Percentiles rank a stretch among this genome's conserved stretches.
Evolutionary conservation across 1,140 invertebrate genomes (phyloP).

Genomic region (Anastrepha ludens): DNA sequence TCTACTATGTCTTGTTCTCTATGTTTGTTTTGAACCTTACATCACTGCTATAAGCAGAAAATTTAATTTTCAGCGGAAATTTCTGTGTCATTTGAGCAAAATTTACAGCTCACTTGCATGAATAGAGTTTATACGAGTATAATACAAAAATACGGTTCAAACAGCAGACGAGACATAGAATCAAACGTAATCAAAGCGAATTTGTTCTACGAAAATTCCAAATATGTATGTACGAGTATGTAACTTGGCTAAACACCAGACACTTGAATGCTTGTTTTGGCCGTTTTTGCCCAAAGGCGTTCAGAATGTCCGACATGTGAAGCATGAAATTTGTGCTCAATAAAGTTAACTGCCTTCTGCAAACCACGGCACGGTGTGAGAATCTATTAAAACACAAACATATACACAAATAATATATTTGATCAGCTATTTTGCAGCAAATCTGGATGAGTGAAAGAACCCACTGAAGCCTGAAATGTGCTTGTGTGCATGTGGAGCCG

Average conservation of each 20-base stretch:
- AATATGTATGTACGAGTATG: neutral
- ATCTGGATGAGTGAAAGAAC: neutral
- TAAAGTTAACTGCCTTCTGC: neutral
- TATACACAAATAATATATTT: neutral
- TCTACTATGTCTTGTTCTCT: too few relatives aligned
- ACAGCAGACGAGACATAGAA: neutral
- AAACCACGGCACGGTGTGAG: neutral
- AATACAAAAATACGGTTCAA: neutral
- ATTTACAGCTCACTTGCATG: neutral
- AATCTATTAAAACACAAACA: neutral
- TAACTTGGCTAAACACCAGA: neutral
- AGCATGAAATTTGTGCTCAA: constrained; percentile 50
- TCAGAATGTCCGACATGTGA: constrained; percentile 24
- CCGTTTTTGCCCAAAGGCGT: constrained; percentile 26
- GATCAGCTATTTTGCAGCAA: neutral
- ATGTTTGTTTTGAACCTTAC: neutral
- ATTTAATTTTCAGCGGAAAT: neutral
- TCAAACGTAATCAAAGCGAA: neutral
- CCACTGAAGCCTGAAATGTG: neutral
- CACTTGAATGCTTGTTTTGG: constrained; percentile 17
- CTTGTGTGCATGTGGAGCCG: neutral
- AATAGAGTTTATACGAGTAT: neutral
- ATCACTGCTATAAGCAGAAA: neutral
- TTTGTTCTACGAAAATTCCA: neutral
- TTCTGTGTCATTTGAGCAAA: neutral